phyloP scores from a whole-genome alignment of 2,888 invertebrate genomes.

The Netelia melanura region DNA sequence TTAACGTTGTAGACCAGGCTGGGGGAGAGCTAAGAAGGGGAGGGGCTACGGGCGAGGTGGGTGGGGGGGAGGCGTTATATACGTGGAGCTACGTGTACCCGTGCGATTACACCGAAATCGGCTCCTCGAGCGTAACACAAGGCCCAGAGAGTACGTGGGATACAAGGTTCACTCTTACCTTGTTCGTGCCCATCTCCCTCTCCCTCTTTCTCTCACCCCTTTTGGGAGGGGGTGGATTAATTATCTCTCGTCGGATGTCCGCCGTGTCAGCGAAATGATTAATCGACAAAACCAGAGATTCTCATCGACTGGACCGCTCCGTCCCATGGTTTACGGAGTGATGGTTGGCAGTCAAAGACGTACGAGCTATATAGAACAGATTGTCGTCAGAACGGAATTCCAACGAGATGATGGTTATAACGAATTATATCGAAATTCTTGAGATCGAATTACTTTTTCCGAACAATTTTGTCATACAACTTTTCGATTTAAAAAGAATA shows the following conservation, averaged over 20 bases:
- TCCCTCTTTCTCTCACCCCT: slow-evolving; percentile 2
- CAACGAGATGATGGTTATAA: not conserved
- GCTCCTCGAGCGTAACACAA: slow-evolving; percentile 48
- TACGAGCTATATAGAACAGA: not conserved
- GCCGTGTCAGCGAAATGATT: slow-evolving; percentile 61
- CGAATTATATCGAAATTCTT: not conserved
- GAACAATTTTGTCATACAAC: too few species aligned
- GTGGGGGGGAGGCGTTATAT: not conserved
- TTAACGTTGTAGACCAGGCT: slow-evolving; percentile 24
- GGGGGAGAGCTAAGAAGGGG: too few species aligned
- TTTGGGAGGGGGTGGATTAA: slow-evolving; percentile 52
- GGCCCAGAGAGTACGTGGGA: slow-evolving; percentile 13
- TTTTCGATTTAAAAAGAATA: too few species aligned
- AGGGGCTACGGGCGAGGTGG: too few species aligned
- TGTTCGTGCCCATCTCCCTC: not conserved
- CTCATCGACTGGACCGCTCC: slow-evolving; percentile 6
- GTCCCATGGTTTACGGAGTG: not conserved
- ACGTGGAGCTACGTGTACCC: slow-evolving; percentile 39
- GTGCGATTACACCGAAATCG: slow-evolving; percentile 59
- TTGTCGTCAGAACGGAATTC: not conserved
- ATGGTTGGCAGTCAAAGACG: not conserved
- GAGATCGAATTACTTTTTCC: too few species aligned
- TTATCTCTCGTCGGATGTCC: slow-evolving; percentile 63
- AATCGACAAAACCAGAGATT: slow-evolving; percentile 49
- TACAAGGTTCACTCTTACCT: slow-evolving; percentile 50